Evolutionary conservation across 2,113 vertebrate genomes (phyloP), one percentile per base, ranked within the genome.

Genomic region (Anseranas semipalmata): DNA sequence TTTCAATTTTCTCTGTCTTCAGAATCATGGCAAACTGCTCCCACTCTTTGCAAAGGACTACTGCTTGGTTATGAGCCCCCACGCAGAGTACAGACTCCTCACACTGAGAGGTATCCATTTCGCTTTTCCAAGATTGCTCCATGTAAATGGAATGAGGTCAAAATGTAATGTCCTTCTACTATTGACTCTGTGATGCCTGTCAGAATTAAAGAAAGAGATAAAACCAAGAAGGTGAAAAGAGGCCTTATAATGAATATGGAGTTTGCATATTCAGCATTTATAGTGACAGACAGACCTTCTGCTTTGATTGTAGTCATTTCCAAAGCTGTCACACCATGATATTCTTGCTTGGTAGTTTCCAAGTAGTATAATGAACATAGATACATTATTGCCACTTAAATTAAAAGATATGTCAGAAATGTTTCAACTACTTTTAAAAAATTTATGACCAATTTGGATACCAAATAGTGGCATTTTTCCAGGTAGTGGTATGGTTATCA

Each of bases 61-160:
- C 46, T 50, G 25, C n/a, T 70, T 60, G 21, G 10, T 74, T 85
- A 27, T 56, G 7, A 91, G 56, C 14, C 19, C 9, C 8, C 7
- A 19, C 1, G 30, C 3, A 37, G 6, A 17, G 4, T 8, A 48
- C 14, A 62, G 5, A 52, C 21, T 10, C 37, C 22, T 52, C 1
- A 78, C 15, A 14, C 19, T 43, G 41, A 41, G 32, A 59, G 70
- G 18, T 2, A 59, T 3, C 14, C 12, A 20, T 48, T 19, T 84
- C 22, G 28, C 6, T 89, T 91, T 85, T 86, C 25, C 22, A 50
- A 62, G 7, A 62, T 13, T 15, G 2, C 11, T 82, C 50, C 5
- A 5, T 16, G 18, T 41, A 58, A 33, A 83, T 13, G 8, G 8
- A 67, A 58, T 67, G 7, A 62, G 2, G 12, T 84, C 33, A 72